phyloP scores from a whole-genome alignment of 2,797 vertebrate genomes.

The Bradypus variegatus region DNA sequence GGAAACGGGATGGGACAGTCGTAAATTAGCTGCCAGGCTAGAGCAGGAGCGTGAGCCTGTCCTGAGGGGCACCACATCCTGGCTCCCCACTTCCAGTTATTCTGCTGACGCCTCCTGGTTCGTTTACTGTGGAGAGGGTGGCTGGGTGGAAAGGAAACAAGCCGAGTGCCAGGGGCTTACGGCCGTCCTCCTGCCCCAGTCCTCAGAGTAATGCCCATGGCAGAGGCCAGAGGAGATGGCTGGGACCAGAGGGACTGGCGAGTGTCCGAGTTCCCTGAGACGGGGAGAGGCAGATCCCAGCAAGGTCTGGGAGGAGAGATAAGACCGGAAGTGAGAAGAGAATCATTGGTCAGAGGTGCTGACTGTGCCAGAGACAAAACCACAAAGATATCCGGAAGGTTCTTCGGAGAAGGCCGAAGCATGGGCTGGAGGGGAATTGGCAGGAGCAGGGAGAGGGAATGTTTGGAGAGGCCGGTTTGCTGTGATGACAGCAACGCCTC shows the following conservation, averaged over 20 bases:
- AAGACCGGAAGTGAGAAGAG: background rate
- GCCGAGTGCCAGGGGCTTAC: fast-evolving
- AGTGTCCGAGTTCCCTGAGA: background rate
- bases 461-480: background rate
- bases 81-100: background rate
- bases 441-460: background rate
- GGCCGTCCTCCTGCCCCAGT: background rate
- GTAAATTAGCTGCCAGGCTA: background rate
- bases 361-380: background rate
- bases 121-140: background rate
- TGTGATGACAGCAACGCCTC: no score
- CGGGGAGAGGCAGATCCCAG: background rate
- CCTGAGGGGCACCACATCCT: fast-evolving
- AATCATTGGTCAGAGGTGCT: background rate
- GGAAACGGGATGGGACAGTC: background rate
- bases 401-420: background rate
- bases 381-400: background rate
- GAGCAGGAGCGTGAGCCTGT: background rate
- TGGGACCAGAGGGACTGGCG: background rate
- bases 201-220: background rate
- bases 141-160: background rate
- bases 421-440: background rate
- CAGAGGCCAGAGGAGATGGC: background rate
- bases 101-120: background rate
- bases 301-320: background rate